A percentile compares a stretch with the other conserved stretches of the same genome.
These are phyloP conservation scores for Acropternis orthonyx DNA, from an alignment of 2,797 vertebrate species.

Conservation along the genomic window DNA sequence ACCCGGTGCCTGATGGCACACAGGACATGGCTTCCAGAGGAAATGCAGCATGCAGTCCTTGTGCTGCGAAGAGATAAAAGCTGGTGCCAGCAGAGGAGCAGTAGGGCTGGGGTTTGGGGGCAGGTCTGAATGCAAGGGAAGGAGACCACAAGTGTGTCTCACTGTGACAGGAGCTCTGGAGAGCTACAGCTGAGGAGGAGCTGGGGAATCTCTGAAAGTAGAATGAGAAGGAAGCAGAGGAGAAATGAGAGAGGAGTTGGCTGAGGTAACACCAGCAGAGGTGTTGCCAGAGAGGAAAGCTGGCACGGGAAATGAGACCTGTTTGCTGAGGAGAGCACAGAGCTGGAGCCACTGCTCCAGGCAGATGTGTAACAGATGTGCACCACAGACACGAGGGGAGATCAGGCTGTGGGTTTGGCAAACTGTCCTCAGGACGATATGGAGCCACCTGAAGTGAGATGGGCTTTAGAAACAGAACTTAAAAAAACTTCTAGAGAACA, in stretches of 20 bases:
- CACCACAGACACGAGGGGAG: background rate
- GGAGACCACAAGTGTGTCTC: background rate
- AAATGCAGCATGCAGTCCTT: background rate
- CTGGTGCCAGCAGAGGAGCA: background rate
- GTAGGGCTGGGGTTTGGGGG: background rate
- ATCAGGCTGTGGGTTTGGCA: background rate
- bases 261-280: background rate
- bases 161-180: background rate
- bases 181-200: background rate
- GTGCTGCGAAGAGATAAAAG: background rate
- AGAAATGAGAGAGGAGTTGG: background rate
- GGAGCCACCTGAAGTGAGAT: background rate
- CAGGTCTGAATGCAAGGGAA: background rate
- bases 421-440: background rate
- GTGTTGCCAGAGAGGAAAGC: background rate
- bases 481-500: background rate
- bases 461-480: background rate
- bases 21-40: background rate
- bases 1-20: background rate
- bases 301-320: accelerated
- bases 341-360: accelerated
- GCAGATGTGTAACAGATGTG: background rate
- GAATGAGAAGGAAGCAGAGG: background rate
- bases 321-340: background rate
- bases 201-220: background rate